Percentiles rank a stretch among this genome's conserved stretches.
Conservation (phyloP, 2,888 invertebrate genomes). For the Cryptosula pallasiana region DNA sequence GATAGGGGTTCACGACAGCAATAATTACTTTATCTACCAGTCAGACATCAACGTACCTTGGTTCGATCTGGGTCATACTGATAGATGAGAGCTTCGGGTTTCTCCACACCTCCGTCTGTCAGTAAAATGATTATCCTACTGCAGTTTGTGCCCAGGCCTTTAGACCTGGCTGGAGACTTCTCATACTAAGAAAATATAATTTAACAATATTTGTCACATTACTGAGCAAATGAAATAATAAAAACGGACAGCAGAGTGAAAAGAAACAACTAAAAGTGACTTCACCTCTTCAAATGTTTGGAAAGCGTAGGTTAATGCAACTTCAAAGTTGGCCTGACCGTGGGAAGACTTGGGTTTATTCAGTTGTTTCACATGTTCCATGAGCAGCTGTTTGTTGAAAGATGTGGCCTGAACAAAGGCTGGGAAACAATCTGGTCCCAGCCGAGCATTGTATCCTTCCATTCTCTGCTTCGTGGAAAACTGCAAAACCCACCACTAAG, state of each 20-base stretch:
- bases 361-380: not conserved
- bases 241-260: too few relatives aligned
- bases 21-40: too few relatives aligned
- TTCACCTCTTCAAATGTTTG: constrained; percentile 52
- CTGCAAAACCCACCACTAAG: too few relatives aligned
- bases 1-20: too few relatives aligned
- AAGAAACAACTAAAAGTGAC: too few relatives aligned
- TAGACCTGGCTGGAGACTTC: not conserved
- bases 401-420: constrained; percentile 8
- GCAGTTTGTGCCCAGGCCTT: constrained; percentile 38
- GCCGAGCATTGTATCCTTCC: not conserved
- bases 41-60: constrained; percentile 1
- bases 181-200: not conserved
- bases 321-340: constrained; percentile 53
- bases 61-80: constrained; percentile 7
- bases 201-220: not conserved
- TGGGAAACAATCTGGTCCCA: constrained; percentile 18
- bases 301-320: constrained; percentile 55
- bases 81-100: constrained; percentile 54
- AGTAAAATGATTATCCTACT: constrained; percentile 58
- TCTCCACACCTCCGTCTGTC: constrained; percentile 59
- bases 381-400: constrained; percentile 1
- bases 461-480: not conserved
- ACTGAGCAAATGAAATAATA: too few relatives aligned
- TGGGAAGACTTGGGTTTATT: constrained; percentile 33